Percentiles rank a stretch among this genome's conserved stretches.
phyloP scores from a whole-genome alignment of 2,888 invertebrate species.

The Hypena proboscidalis region DNA sequence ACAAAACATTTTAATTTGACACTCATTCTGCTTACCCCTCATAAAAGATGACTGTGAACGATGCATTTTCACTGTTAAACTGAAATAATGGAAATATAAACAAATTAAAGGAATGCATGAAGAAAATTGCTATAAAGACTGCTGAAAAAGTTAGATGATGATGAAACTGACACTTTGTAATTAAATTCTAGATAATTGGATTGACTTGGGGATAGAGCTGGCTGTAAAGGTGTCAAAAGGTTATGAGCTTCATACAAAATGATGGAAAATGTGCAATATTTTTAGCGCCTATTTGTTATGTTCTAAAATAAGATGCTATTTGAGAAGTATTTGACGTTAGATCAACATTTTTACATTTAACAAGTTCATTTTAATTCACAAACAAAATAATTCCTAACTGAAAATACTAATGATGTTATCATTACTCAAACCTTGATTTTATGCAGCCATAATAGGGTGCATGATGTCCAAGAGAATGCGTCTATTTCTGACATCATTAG shows the following conservation, averaged over 20 bases:
- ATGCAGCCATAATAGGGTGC: too few species aligned
- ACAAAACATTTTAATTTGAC: slow-evolving; percentile 1
- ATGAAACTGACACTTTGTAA: neutral
- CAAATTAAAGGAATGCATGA: neutral
- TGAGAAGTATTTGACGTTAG: too few species aligned
- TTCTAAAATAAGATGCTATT: too few species aligned
- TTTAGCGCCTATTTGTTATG: too few species aligned
- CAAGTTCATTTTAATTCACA: too few species aligned
- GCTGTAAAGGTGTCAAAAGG: neutral
- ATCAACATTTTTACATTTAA: too few species aligned
- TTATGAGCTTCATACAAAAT: neutral
- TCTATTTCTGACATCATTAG: neutral
- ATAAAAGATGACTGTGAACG: slow-evolving; percentile 41
- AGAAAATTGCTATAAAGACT: neutral
- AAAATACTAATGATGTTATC: too few species aligned
- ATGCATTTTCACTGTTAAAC: slow-evolving; percentile 36
- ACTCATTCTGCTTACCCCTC: slow-evolving; percentile 27
- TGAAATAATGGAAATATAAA: slow-evolving; percentile 19
- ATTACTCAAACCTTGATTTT: too few species aligned
- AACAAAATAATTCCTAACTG: too few species aligned
- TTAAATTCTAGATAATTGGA: slow-evolving; percentile 3
- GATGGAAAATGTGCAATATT: too few species aligned
- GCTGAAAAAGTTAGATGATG: neutral
- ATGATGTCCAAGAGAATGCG: neutral
- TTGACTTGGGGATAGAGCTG: neutral